Percentiles rank a stretch among this genome's conserved stretches.
Evolutionary conservation across 2,797 vertebrate species (phyloP).

Genomic region (Lithobates sylvaticus): DNA sequence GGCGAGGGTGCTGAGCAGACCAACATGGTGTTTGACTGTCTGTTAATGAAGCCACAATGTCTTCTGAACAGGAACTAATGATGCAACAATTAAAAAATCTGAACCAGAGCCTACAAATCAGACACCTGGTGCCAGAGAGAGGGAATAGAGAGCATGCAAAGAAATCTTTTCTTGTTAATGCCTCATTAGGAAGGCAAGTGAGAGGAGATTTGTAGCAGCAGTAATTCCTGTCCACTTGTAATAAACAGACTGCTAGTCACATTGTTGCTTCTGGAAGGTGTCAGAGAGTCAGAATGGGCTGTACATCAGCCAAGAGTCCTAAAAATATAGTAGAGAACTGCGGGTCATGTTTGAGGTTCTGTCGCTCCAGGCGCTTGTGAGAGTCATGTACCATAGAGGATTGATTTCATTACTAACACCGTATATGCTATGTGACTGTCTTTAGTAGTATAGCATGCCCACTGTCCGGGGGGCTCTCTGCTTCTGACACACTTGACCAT

Average conservation of each 20-base stretch:
- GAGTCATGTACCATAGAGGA: background rate
- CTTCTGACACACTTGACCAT: background rate
- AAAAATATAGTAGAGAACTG: background rate
- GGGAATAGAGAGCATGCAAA: conserved; percentile 29
- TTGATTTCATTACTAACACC: background rate
- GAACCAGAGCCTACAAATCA: conserved; percentile 53
- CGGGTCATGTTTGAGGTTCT: too few relatives aligned
- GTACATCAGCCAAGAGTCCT: conserved; percentile 9
- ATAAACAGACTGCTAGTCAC: conserved; percentile 53
- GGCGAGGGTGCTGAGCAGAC: background rate
- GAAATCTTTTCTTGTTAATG: conserved; percentile 58
- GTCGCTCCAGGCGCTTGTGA: background rate
- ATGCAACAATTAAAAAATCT: conserved; percentile 54
- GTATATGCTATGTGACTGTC: too few relatives aligned
- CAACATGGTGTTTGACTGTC: too few relatives aligned
- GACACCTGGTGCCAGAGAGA: conserved; percentile 52
- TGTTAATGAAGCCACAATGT: conserved; percentile 31
- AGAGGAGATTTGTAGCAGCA: conserved; percentile 53
- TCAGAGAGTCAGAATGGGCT: background rate
- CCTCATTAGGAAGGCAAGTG: conserved; percentile 59
- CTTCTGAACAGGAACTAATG: conserved; percentile 50
- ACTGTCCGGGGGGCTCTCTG: background rate
- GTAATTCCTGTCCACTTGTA: conserved; percentile 53
- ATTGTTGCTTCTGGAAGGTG: conserved; percentile 39
- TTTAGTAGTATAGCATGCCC: background rate